A percentile compares a stretch with the other conserved stretches of the same genome.
Conservation (phyloP, 53 echinoderm and acorn worm genomes). For the Apostichopus leukothele region DNA sequence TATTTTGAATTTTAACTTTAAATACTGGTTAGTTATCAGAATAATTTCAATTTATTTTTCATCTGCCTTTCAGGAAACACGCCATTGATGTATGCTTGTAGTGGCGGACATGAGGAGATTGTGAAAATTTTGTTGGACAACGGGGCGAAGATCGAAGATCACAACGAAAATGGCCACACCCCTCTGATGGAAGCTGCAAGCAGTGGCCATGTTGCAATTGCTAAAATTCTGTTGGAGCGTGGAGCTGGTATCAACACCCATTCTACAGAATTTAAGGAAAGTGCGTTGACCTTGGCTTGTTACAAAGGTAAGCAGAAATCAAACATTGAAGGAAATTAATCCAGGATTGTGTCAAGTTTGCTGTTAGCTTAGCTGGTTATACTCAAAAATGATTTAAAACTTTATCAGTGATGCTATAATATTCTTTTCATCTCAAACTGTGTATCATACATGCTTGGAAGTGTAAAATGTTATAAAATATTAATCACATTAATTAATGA, state of each 20-base stretch:
- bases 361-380: too few species aligned
- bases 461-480: too few species aligned
- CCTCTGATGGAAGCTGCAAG: slow-evolving; percentile 99
- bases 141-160: slow-evolving; percentile 94
- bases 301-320: slow-evolving; percentile 74
- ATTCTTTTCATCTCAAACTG: too few species aligned
- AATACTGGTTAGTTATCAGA: too few species aligned
- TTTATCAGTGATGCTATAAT: too few species aligned
- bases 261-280: slow-evolving; percentile 98
- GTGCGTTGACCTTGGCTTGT: slow-evolving; percentile 91
- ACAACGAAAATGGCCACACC: slow-evolving; percentile 98
- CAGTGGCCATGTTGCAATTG: slow-evolving; percentile 84
- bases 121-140: slow-evolving; percentile 86
- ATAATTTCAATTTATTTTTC: too few species aligned
- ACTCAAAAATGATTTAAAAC: too few species aligned
- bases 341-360: too few species aligned
- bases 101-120: slow-evolving; percentile 87
- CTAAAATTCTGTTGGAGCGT: slow-evolving; percentile 77
- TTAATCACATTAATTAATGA: too few species aligned
- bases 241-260: slow-evolving; percentile 97
- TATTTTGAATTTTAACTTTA: too few species aligned
- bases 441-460: too few species aligned
- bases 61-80: slow-evolving; percentile 70
- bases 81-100: slow-evolving; percentile 97
- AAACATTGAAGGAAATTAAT: too few species aligned